Conservation (phyloP, 2,888 invertebrate species). For the Melangyna quadrimaculata region DNA sequence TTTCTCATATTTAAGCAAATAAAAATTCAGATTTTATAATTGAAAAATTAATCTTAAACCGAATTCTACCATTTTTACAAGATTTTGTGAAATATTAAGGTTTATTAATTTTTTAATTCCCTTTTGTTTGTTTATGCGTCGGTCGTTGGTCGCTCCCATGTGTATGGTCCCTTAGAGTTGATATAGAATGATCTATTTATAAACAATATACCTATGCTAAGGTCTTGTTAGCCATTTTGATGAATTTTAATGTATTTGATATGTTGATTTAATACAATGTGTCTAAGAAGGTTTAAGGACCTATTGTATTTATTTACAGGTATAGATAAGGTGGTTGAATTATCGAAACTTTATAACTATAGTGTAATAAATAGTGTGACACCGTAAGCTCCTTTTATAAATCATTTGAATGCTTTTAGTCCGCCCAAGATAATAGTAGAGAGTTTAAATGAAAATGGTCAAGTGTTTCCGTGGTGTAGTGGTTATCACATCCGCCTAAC, state of each 20-base stretch:
- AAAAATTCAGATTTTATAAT: too few relatives aligned
- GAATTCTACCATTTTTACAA: too few relatives aligned
- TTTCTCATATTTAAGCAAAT: too few relatives aligned
- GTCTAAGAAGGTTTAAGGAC: too few relatives aligned
- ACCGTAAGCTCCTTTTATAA: not conserved
- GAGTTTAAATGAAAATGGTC: not conserved
- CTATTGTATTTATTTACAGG: not conserved
- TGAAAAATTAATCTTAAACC: too few relatives aligned
- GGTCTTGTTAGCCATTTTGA: not conserved
- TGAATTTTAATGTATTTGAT: not conserved
- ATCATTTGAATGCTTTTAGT: not conserved
- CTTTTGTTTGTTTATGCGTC: too few relatives aligned
- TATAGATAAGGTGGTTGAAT: not conserved
- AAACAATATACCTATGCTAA: not conserved
- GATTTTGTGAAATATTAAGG: too few relatives aligned
- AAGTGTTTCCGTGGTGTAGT: slow-evolving; percentile 80
- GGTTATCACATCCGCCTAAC: slow-evolving; percentile 80
- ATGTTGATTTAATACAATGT: too few relatives aligned
- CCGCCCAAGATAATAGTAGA: not conserved
- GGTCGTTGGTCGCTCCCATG: too few relatives aligned
- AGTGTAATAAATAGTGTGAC: not conserved
- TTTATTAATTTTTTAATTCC: too few relatives aligned
- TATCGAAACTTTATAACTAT: not conserved
- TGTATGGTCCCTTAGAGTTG: too few relatives aligned
- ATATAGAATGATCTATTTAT: not conserved